Evolutionary conservation across 2,888 invertebrate genomes (phyloP).

Genomic region (Troglohyphantes excavatus): DNA sequence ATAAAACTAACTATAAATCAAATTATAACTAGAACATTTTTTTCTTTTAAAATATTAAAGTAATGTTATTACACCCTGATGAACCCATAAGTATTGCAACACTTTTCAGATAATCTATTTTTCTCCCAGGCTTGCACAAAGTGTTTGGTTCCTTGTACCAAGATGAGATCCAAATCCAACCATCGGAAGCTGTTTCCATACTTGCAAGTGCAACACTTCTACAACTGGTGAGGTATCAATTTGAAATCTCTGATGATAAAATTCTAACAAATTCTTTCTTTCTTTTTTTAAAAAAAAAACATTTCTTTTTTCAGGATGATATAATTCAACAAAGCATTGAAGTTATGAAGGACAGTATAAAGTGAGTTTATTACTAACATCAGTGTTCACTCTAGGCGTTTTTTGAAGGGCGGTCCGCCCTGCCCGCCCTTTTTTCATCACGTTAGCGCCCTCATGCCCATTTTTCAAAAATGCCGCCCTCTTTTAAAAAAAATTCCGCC

Average conservation of each 20-base stretch:
- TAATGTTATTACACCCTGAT: no score
- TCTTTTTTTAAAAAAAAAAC: neutral
- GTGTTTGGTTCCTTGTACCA: slow-evolving; percentile 90
- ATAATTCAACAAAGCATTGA: slow-evolving; percentile 88
- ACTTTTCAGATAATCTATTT: no score
- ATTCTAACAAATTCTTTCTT: neutral
- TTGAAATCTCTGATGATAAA: neutral
- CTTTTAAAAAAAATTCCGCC: no score
- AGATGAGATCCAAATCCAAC: slow-evolving; percentile 88
- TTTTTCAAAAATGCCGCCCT: no score
- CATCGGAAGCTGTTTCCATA: slow-evolving; percentile 87
- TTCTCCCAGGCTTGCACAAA: slow-evolving; percentile 86
- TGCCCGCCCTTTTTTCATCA: no score
- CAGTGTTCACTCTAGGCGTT: no score
- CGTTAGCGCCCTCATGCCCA: no score
- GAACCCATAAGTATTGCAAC: no score
- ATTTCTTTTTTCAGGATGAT: slow-evolving; percentile 84
- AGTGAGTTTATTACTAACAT: slow-evolving; percentile 84
- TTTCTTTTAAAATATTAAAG: no score
- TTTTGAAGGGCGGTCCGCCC: no score
- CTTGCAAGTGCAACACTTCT: slow-evolving; percentile 89
- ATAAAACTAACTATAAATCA: no score
- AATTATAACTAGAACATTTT: no score
- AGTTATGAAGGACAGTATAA: slow-evolving; percentile 89
- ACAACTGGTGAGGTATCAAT: slow-evolving; percentile 84